Percentiles rank a stretch among this genome's conserved stretches.
These are phyloP conservation scores for Trachemys scripta DNA, from an alignment of 2,113 vertebrate genomes.

Conservation along the genomic window DNA sequence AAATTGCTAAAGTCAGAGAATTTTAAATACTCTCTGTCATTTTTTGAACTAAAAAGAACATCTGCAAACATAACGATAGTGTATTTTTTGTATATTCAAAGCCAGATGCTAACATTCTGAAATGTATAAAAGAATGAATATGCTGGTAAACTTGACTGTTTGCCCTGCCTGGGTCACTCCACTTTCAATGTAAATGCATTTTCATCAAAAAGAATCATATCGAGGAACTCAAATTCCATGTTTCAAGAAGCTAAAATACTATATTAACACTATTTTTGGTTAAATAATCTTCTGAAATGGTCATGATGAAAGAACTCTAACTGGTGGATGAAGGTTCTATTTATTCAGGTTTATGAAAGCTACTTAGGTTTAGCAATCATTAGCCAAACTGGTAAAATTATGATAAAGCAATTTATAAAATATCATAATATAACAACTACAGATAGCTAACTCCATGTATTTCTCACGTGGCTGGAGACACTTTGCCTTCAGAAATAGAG, in stretches of 20 bases:
- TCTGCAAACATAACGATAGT: not conserved
- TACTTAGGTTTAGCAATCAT: not conserved
- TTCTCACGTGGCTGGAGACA: not conserved
- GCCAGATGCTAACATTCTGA: not conserved
- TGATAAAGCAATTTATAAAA: not conserved
- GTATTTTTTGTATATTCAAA: not conserved
- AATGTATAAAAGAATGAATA: not conserved
- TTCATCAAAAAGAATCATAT: not conserved
- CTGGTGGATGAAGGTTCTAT: not conserved
- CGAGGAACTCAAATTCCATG: not conserved
- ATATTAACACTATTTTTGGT: not conserved
- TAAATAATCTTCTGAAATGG: not conserved
- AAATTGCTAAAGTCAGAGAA: not conserved
- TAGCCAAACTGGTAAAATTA: not conserved
- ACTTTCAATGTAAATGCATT: not conserved
- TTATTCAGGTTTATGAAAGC: not conserved
- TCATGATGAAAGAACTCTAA: not conserved
- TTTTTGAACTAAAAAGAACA: constrained; percentile 8
- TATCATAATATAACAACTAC: not conserved
- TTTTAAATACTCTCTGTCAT: not conserved
- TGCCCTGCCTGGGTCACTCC: not conserved
- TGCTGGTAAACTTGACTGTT: not conserved
- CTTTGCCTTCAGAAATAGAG: not conserved
- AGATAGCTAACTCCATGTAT: not conserved
- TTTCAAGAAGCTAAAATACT: not conserved